Percentiles rank a stretch among this genome's conserved stretches.
phyloP scores from a whole-genome alignment of 2,797 vertebrate genomes.

The Chaetodon trifasciatus region DNA sequence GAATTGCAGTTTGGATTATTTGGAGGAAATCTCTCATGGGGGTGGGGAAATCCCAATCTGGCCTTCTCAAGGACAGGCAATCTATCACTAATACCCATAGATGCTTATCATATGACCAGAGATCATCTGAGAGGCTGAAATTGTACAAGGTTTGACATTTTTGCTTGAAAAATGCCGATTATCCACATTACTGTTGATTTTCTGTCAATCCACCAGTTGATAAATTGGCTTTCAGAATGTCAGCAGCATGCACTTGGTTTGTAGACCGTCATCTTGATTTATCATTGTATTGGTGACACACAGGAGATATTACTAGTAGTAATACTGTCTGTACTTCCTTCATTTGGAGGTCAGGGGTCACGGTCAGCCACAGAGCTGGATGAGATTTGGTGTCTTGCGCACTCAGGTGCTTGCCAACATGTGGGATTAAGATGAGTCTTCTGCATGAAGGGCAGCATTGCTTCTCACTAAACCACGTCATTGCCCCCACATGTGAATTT shows the following conservation, averaged over 20 bases:
- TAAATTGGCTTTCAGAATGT: neutral
- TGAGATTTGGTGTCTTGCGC: slow-evolving; percentile 38
- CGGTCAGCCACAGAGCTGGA: slow-evolving; percentile 17
- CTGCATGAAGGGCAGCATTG: slow-evolving; percentile 26
- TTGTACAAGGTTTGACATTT: neutral
- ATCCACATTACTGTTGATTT: neutral
- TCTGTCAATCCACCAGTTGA: neutral
- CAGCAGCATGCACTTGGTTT: neutral
- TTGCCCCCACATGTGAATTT: slow-evolving; percentile 35
- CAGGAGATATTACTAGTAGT: neutral
- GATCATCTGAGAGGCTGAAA: neutral
- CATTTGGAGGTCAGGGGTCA: slow-evolving; percentile 38
- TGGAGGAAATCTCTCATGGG: slow-evolving; percentile 81
- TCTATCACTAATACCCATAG: slow-evolving; percentile 69
- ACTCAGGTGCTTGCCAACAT: slow-evolving; percentile 39
- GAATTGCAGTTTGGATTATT: slow-evolving; percentile 75
- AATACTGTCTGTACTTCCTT: slow-evolving; percentile 13
- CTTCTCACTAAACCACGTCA: slow-evolving; percentile 32
- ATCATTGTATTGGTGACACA: neutral
- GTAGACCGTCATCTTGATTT: slow-evolving; percentile 3
- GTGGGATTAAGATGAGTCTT: slow-evolving; percentile 46
- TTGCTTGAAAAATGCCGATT: neutral
- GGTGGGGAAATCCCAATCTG: slow-evolving; percentile 65
- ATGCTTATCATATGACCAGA: neutral
- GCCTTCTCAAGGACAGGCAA: slow-evolving; percentile 74